Percentiles rank a stretch among this genome's conserved stretches.
These are phyloP conservation scores for Caradrina clavipalpis DNA, from an alignment of 2,888 invertebrate genomes.

Conservation along the genomic window DNA sequence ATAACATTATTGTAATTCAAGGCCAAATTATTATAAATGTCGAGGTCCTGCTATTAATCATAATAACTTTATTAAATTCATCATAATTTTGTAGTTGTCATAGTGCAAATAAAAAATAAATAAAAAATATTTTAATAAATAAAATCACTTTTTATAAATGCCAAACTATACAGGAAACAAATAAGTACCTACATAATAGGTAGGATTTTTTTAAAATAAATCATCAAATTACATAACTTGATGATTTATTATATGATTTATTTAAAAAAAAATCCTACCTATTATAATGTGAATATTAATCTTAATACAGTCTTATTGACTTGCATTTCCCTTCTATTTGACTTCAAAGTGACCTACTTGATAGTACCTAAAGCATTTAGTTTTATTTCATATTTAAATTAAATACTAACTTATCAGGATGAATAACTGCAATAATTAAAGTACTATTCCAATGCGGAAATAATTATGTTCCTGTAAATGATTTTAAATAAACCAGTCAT, in stretches of 20 bases:
- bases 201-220: no score
- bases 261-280: no score
- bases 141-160: no score
- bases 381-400: background rate
- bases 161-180: no score
- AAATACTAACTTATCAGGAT: conserved; percentile 13
- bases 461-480: conserved; percentile 9
- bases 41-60: conserved; percentile 6
- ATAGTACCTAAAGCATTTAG: no score
- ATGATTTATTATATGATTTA: no score
- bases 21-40: conserved; percentile 15
- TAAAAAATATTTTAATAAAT: no score
- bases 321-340: background rate
- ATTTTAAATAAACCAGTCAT: conserved; percentile 21
- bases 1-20: conserved; percentile 15
- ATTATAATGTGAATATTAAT: no score
- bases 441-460: background rate
- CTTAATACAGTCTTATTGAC: background rate
- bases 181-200: no score
- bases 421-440: background rate
- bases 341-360: no score
- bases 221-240: no score
- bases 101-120: background rate
- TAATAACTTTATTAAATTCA: background rate
- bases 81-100: background rate